These are phyloP conservation scores for Cirrhinus molitorella DNA, from an alignment of 2,797 vertebrate genomes.

Conservation along the genomic window DNA sequence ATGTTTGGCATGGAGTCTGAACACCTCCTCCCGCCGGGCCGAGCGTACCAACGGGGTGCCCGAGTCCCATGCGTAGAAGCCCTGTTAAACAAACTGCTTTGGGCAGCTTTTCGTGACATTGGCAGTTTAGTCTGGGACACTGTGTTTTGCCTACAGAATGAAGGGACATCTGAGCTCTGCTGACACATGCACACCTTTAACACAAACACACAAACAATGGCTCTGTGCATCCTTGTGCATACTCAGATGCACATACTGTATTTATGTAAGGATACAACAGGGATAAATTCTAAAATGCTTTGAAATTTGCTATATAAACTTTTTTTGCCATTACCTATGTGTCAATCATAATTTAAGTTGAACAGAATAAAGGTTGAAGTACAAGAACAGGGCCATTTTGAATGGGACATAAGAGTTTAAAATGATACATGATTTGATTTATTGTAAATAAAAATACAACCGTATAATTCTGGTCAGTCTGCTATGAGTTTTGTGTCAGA, in stretches of 20 bases:
- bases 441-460: not conserved
- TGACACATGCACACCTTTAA: constrained; percentile 20
- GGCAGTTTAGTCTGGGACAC: constrained; percentile 20
- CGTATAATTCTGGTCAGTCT: constrained; percentile 27
- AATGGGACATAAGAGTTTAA: not conserved
- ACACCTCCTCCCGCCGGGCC: constrained; percentile 17
- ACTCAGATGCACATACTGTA: not conserved
- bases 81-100: constrained; percentile 48
- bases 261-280: not conserved
- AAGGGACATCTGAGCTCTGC: not conserved
- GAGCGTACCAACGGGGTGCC: not conserved
- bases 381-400: not conserved
- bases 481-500: constrained; percentile 37
- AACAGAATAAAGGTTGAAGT: not conserved
- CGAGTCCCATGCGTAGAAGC: constrained; percentile 41
- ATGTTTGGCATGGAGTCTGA: constrained; percentile 42
- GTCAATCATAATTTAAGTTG: not conserved
- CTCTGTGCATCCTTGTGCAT: not conserved
- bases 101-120: constrained; percentile 50
- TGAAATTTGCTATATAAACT: too few species aligned
- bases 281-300: not conserved
- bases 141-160: constrained; percentile 17
- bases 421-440: not conserved
- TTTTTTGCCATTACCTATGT: not conserved
- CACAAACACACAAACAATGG: not conserved